These are phyloP conservation scores for Hesperia comma DNA, from an alignment of 2,888 invertebrate genomes.

Conservation along the genomic window DNA sequence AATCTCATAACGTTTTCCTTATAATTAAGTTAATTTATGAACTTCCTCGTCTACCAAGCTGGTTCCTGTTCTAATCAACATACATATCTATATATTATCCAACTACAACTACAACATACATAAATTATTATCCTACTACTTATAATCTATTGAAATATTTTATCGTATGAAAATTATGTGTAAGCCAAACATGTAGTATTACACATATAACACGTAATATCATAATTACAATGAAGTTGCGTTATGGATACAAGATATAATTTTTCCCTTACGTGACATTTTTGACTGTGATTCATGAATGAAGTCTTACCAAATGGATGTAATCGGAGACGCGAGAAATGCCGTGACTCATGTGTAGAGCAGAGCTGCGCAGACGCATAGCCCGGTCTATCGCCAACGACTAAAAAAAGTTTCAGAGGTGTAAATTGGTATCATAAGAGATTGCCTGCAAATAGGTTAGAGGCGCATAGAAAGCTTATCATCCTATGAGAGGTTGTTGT, in stretches of 20 bases:
- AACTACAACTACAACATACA: too few relatives aligned
- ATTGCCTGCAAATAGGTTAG: too few relatives aligned
- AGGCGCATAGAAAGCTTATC: too few relatives aligned
- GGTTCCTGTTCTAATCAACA: slow-evolving; percentile 10
- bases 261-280: slow-evolving; percentile 31
- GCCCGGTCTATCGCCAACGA: slow-evolving; percentile 39
- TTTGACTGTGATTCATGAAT: slow-evolving; percentile 39
- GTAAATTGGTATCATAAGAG: background rate
- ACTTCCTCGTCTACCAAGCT: background rate
- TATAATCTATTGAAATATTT: slow-evolving; percentile 3
- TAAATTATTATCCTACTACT: background rate
- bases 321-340: slow-evolving; percentile 53
- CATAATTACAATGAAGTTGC: slow-evolving; percentile 22
- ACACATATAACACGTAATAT: slow-evolving; percentile 10
- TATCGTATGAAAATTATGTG: background rate
- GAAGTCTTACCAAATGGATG: slow-evolving; percentile 60
- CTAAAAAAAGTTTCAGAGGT: slow-evolving; percentile 17
- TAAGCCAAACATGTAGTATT: background rate
- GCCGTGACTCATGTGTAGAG: slow-evolving; percentile 48
- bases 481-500: too few relatives aligned
- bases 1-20: background rate
- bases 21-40: background rate
- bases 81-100: too few relatives aligned
- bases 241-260: slow-evolving; percentile 8
- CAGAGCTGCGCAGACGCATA: slow-evolving; percentile 39